A percentile compares a stretch with the other conserved stretches of the same genome.
Conservation (phyloP, 2,888 invertebrate species). For the Priocnemis perturbator region DNA sequence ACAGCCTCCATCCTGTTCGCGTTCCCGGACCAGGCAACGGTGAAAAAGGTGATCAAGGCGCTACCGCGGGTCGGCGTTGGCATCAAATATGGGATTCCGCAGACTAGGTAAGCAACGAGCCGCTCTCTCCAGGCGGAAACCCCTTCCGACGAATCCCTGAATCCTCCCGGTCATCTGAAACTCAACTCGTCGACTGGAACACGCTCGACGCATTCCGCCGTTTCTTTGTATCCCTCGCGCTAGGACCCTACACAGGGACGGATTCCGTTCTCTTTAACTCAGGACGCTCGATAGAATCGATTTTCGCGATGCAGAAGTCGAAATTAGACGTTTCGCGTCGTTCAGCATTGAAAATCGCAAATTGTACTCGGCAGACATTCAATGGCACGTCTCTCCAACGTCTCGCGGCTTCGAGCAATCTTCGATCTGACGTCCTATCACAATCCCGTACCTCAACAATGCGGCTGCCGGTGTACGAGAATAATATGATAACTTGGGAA, state of each 20-base stretch:
- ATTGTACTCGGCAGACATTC: no score
- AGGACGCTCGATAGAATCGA: neutral
- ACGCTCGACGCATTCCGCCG: slow-evolving; percentile 66
- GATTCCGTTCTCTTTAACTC: slow-evolving; percentile 32
- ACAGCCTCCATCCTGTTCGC: slow-evolving; percentile 99
- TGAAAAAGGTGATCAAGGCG: slow-evolving; percentile 98
- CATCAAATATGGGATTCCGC: slow-evolving; percentile 99
- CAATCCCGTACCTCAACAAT: no score
- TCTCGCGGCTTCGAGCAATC: no score
- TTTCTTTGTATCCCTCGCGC: slow-evolving; percentile 64
- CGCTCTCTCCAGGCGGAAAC: slow-evolving; percentile 15
- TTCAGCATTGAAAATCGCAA: no score
- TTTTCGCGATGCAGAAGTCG: neutral
- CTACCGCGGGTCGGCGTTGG: slow-evolving; percentile 98
- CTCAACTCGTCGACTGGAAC: slow-evolving; percentile 51
- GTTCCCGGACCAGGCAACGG: slow-evolving; percentile 96
- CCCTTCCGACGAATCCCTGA: slow-evolving; percentile 33
- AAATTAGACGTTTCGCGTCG: no score
- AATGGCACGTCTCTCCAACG: no score
- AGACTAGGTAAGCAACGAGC: slow-evolving; percentile 85
- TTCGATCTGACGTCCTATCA: no score
- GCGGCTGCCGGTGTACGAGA: no score
- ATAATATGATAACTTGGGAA: no score
- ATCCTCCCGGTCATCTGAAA: slow-evolving; percentile 25
- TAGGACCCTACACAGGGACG: slow-evolving; percentile 42